phyloP scores from a whole-genome alignment of 2,797 vertebrate genomes.

The Dendrocincla fuliginosa region DNA sequence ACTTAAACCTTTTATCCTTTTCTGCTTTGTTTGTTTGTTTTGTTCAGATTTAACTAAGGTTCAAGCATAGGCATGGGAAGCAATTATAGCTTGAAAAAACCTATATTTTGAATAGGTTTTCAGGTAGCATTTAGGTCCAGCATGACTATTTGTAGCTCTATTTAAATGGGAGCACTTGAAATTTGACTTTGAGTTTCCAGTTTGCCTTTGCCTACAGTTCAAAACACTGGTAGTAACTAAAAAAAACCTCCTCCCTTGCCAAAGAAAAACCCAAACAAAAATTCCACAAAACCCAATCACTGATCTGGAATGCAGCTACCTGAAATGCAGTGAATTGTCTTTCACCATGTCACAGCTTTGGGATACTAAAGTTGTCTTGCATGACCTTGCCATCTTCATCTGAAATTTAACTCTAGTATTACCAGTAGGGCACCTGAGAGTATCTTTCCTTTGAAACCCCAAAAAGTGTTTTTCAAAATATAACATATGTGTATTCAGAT shows the following conservation, averaged over 20 bases:
- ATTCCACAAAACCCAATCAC: accelerated
- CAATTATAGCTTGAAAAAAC: not conserved
- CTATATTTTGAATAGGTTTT: not conserved
- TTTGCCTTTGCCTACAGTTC: not conserved
- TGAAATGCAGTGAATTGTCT: not conserved
- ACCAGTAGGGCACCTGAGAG: not conserved
- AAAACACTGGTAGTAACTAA: not conserved
- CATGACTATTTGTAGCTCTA: not conserved
- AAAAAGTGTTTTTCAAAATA: not conserved
- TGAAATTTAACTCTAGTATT: not conserved
- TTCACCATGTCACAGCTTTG: not conserved
- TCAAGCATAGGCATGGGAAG: not conserved
- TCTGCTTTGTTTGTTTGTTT: not conserved
- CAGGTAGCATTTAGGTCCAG: not conserved
- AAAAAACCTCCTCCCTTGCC: not conserved
- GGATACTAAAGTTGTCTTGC: not conserved
- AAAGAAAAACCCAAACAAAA: accelerated
- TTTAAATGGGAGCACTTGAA: not conserved
- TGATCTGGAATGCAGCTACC: not conserved
- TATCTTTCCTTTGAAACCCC: not conserved
- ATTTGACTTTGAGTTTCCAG: not conserved
- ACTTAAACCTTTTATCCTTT: accelerated
- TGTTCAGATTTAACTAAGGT: not conserved
- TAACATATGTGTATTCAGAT: not conserved
- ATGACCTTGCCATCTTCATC: not conserved